Base-by-base conservation (phyloP, 2,888 invertebrate genomes). In the Nemoura dubitans region DNA sequence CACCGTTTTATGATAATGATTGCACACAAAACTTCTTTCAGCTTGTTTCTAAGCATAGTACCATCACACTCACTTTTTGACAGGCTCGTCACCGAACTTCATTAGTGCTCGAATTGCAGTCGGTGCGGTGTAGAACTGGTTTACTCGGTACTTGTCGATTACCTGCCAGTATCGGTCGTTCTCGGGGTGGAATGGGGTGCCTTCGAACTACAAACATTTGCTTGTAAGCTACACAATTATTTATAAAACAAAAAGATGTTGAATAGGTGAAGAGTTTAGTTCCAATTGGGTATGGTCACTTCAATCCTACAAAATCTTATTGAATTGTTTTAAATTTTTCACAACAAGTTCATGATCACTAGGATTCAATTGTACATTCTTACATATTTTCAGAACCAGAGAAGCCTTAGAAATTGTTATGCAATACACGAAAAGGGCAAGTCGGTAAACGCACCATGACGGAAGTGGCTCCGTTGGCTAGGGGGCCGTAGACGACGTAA, bases 51-150 rank as follows among this genome's bases (percentile, higher is more conserved):
- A 3, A 6, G 36, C 3, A 7, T 26, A 14, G 3, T n/a, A 6
- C 26, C n/a, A 77, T 5, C 25, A 5, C 26, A 77, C 77, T 25
- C 91, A 93, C 93, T 95, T 96, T 89, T 94, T 95, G 0, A 99
- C 97, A 87, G 95, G 94, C 25, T 94, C 95, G 89, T 98, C 97
- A 0, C 98, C 98, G 90, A 96, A 98, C 91, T 98, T 98, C 97
- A 98, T 98, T 29, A 99, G 94, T 0, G 99, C 96, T 88, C 99
- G 94, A 88, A 99, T 97, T 25, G 99, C 99, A 2, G 99, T 99
- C 0, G 99, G 99, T 0, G 99, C 99, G 0, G 99, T 99, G 92
- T 99, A 99, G 92, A 99, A 98, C 92, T 98, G 98, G 83, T 94
- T 96, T 28, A 99, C 97, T 92, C 96, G 96, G 92, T 99, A 99